Base-by-base conservation (phyloP, 35 echinoderm and acorn worm genomes). In the Lytechinus variegatus region DNA sequence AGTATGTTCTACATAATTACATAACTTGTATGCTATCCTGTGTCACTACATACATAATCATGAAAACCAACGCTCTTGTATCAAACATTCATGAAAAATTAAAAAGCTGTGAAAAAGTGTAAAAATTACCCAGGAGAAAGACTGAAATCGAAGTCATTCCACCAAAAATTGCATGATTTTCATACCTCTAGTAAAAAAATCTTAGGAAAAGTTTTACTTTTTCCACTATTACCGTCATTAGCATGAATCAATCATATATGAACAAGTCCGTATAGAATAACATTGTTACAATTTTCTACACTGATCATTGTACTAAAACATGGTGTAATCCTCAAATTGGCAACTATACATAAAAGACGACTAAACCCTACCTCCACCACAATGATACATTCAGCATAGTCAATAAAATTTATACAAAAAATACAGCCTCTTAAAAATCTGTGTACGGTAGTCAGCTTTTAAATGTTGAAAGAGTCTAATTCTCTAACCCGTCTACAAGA, bases 1-100 rank as follows among this genome's bases (percentile, higher is more conserved):
- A 44, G 88, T 90, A 44, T 90, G 88, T 8, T 54, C 88, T 90
- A 90, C 88, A 54, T 90, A 90, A 79, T 90, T 28, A 90, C 88
- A 54, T 90, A 44, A 90, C 88, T 54, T 10, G 28, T 44, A 90
- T 52, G 88, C 28, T 52, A 52, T 90, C 87, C 52, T n/a, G 29
- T 52, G 14, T 54, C 29, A 54, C 88, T 90, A 90, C 88, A 90
- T 90, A 90, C 88, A 90, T 90, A 44, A 52, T 90, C 52, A 19
- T 90, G 88, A 90, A 90, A 90, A 52, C 28, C 28, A 33, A 54
- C 8, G 88, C n/a, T 54, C 52, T 44, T 9, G 88, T 90, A 90
- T 52, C 28, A 90, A 90, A 90, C 28, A 52, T 90, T 90, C 88
- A 21, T 90, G 28, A 52, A 52, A 90, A 90, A 44, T 44, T 44